Conservation (phyloP, 2,888 invertebrate species). For the Eristalis pertinax region DNA sequence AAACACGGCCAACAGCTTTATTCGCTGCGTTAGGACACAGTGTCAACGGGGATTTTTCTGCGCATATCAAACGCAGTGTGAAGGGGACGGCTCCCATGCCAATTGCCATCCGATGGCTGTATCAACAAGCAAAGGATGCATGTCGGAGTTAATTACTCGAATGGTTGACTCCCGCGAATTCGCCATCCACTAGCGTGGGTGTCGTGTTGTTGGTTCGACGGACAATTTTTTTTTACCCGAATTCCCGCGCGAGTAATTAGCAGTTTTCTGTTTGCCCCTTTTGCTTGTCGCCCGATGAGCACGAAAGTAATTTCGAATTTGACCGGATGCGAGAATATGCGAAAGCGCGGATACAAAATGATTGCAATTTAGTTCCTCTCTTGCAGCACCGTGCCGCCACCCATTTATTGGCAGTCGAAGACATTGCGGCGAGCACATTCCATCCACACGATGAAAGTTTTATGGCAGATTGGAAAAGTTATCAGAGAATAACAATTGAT, state of each 20-base stretch:
- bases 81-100: background rate
- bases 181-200: background rate
- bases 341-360: constrained; percentile 1
- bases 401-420: constrained; percentile 6
- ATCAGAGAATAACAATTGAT: constrained; percentile 54
- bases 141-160: constrained; percentile 57
- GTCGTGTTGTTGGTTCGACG: background rate
- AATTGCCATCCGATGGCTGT: constrained; percentile 33
- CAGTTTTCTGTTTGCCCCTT: constrained; percentile 18
- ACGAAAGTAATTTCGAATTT: constrained; percentile 43
- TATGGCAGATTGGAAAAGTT: constrained; percentile 61
- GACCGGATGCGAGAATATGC: background rate
- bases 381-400: no score
- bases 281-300: background rate
- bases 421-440: background rate
- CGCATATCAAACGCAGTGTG: background rate
- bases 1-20: constrained; percentile 40
- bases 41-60: constrained; percentile 3
- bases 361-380: constrained; percentile 7
- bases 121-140: constrained; percentile 56
- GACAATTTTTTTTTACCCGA: background rate
- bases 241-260: constrained; percentile 25
- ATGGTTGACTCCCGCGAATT: constrained; percentile 40
- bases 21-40: background rate
- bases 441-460: constrained; percentile 45